Conservation (phyloP, 1,140 invertebrate species). For the Stegodyphus dumicola region DNA sequence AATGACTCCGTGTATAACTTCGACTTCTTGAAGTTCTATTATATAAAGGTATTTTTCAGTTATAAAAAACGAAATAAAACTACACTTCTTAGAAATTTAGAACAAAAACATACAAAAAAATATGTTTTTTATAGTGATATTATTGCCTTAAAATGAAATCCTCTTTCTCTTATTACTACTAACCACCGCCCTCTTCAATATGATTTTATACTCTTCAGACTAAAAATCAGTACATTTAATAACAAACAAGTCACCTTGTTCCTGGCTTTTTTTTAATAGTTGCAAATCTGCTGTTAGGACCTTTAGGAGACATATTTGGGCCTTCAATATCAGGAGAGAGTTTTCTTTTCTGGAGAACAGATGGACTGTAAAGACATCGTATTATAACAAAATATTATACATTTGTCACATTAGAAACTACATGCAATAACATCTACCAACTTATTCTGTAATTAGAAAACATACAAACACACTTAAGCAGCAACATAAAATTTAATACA, state of each 20-base stretch:
- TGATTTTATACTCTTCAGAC: neutral
- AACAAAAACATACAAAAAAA: neutral
- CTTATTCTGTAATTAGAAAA: no score
- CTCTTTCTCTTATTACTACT: no score
- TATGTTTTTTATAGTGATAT: neutral
- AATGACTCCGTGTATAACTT: slow-evolving; percentile 11
- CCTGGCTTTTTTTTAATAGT: neutral
- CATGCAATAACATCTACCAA: no score
- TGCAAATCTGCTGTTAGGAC: neutral
- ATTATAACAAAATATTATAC: neutral
- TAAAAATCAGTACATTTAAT: neutral
- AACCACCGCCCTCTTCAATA: no score
- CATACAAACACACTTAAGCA: no score
- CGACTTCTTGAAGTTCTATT: neutral
- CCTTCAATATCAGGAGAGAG: neutral
- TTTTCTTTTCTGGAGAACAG: neutral
- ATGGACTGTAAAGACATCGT: neutral
- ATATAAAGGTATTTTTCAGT: neutral
- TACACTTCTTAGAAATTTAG: neutral
- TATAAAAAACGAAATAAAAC: neutral
- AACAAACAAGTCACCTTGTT: neutral
- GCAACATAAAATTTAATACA: no score
- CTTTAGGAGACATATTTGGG: neutral
- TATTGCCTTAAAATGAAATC: no score
- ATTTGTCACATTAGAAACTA: no score